phyloP scores from a whole-genome alignment of 2,113 vertebrate species.

The Barnardius zonarius region DNA sequence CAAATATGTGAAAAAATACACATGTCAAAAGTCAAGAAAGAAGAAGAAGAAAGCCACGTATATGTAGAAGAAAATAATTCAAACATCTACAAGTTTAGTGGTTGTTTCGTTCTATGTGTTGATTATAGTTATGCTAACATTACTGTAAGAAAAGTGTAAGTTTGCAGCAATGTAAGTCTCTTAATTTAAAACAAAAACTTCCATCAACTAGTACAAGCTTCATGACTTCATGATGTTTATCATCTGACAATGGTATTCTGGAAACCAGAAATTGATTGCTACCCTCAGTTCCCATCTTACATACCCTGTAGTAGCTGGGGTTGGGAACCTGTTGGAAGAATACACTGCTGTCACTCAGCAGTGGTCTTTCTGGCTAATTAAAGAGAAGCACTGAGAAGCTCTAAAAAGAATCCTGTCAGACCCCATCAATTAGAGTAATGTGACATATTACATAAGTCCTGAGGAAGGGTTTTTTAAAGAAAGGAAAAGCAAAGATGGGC shows the following conservation, averaged over 20 bases:
- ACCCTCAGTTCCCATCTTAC: background rate
- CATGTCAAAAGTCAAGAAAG: background rate
- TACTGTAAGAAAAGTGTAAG: background rate
- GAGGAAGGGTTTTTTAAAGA: background rate
- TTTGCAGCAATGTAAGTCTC: background rate
- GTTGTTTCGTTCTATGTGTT: background rate
- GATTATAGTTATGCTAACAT: background rate
- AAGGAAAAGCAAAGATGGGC: background rate
- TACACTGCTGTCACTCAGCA: background rate
- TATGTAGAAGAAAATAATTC: background rate
- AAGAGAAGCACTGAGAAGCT: background rate
- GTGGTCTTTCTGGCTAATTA: slow-evolving; percentile 17
- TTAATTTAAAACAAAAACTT: background rate
- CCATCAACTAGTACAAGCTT: background rate
- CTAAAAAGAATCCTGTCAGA: slow-evolving; percentile 15
- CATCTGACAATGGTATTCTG: background rate
- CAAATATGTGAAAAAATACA: background rate
- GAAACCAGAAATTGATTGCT: background rate
- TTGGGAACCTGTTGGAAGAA: background rate
- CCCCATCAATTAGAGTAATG: background rate
- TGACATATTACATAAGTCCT: background rate
- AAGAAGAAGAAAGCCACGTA: background rate
- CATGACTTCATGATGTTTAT: background rate
- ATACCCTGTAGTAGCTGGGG: background rate
- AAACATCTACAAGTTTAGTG: background rate